Evolutionary conservation across 2,888 invertebrate species (phyloP), one percentile per base, ranked within the genome.

Genomic region (Sympetrum striolatum): DNA sequence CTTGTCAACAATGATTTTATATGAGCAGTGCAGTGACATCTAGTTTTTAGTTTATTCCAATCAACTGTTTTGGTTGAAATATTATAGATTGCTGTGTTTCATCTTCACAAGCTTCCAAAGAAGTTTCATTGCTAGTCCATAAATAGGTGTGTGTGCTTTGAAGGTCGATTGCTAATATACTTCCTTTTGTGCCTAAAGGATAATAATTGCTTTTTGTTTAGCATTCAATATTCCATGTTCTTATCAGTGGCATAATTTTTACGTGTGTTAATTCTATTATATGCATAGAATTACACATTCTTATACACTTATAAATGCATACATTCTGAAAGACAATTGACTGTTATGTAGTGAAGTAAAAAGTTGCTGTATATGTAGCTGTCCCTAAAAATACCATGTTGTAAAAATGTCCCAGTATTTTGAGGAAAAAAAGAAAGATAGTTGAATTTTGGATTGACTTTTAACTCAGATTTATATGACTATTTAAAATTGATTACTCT

Each of bases 281-380:
- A 86, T 86, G n/a, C 86, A 86, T 86, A 86, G 86, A 86, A 86
- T 86, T 86, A 86, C 86, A 86, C 86, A 60, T 86, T 86, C 86
- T 86, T 86, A 86, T 86, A 86, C 86, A 86, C 86, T 86, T 64
- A 60, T 86, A 39, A 86, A 64, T 86, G 60, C 86, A 86, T 86
- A 86, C 86, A 86, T 86, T 86, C 86, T 86, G 86, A 86, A 86
- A 86, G 64, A 86, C 86, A 86, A 86, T 86, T 86, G 86, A 86
- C 86, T 86, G 86, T 86, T 86, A 86, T 86, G 86, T 86, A 86
- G 86, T 86, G 86, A 86, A 60, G 60, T 86, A 60, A 86, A 86
- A 86, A 86, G 86, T 86, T 86, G 60, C 86, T 64, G 86, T 82
- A 82, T 58, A 58, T 86, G n/a, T 86, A 86, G 86, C 86, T 86